Percentiles rank a stretch among this genome's conserved stretches.
Conservation (phyloP, 2,888 invertebrate species). For the Micoletzkya japonica region DNA sequence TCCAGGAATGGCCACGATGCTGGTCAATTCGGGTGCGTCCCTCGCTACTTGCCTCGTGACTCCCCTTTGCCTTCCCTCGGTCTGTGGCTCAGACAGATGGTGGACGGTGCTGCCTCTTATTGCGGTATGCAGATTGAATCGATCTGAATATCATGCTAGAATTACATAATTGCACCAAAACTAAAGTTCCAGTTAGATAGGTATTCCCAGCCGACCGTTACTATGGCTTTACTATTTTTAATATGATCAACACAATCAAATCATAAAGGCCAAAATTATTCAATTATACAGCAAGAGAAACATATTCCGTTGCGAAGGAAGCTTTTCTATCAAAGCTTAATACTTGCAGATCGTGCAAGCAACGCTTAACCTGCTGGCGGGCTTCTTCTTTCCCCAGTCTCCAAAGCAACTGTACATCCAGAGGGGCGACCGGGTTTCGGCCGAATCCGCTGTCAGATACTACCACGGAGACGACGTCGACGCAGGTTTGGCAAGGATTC, state of each 20-base stretch:
- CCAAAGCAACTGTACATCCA: constrained; percentile 61
- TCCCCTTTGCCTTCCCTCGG: constrained; percentile 50
- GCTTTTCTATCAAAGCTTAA: not conserved
- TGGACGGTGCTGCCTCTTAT: constrained; percentile 48
- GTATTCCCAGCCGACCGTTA: no score
- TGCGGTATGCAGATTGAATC: constrained; percentile 29
- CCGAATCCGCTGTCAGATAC: constrained; percentile 43
- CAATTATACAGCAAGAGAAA: no score
- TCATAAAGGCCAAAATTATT: no score
- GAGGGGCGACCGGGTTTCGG: constrained; percentile 32
- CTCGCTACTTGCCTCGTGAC: constrained; percentile 41
- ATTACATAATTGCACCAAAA: no score
- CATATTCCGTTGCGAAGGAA: no score
- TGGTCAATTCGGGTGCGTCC: constrained; percentile 50
- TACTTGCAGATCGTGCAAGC: constrained; percentile 30
- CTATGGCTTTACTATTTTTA: no score
- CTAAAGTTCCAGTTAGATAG: no score
- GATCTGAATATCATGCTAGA: no score
- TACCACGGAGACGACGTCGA: constrained; percentile 51
- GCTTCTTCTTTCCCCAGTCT: constrained; percentile 49
- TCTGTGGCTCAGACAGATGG: constrained; percentile 44
- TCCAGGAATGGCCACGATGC: constrained; percentile 46
- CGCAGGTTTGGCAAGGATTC: constrained; percentile 32
- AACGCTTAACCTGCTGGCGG: constrained; percentile 43
- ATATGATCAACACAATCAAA: no score